Percentiles rank a stretch among this genome's conserved stretches.
phyloP scores from a whole-genome alignment of 2,113 vertebrate species.

The Sterna hirundo region DNA sequence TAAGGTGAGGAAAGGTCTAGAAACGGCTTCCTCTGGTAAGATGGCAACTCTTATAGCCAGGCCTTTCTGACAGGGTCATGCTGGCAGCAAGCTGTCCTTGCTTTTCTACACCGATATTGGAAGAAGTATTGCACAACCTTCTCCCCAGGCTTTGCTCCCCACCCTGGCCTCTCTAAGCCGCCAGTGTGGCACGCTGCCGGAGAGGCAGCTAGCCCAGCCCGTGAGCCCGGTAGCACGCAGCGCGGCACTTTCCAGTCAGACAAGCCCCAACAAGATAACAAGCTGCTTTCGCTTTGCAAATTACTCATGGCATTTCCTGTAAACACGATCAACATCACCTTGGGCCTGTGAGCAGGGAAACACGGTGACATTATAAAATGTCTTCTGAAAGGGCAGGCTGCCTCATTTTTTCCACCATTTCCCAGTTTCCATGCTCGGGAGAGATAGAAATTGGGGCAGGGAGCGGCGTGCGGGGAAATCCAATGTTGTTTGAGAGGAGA shows the following conservation, averaged over 20 bases:
- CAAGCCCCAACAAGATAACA: neutral
- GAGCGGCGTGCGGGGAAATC: neutral
- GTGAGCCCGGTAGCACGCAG: neutral
- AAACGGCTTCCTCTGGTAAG: neutral
- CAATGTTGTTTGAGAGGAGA: neutral
- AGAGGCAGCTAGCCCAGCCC: neutral
- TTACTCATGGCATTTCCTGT: conserved; percentile 61
- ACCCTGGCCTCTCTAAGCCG: neutral
- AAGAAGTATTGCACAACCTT: neutral
- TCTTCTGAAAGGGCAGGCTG: conserved; percentile 24
- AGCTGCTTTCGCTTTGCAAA: neutral
- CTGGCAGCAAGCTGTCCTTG: rapidly evolving
- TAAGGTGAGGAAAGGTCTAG: neutral
- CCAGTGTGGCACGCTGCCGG: neutral
- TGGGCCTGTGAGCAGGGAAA: neutral
- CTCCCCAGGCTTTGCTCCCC: neutral
- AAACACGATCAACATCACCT: conserved; percentile 31
- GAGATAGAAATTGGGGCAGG: neutral
- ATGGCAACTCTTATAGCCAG: neutral
- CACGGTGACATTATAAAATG: conserved; percentile 13
- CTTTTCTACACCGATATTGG: neutral
- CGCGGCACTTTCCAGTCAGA: conserved; percentile 1
- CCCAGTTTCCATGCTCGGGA: neutral
- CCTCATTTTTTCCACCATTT: conserved; percentile 18
- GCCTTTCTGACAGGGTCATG: neutral